Evolutionary conservation across 2,888 invertebrate genomes (phyloP).

Genomic region (Agrotis segetum): DNA sequence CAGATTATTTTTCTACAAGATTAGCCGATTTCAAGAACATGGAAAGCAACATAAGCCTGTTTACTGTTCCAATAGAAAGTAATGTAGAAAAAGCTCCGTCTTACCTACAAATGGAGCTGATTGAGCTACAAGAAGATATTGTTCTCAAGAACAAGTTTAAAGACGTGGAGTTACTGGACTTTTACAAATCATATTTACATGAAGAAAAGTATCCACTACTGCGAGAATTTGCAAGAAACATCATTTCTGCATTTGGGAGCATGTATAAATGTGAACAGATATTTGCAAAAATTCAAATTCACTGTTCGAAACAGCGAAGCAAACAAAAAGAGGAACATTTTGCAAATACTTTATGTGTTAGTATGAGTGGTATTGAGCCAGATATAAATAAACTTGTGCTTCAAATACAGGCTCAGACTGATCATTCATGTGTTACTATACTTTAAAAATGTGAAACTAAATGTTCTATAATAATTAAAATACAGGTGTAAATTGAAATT

Average conservation of each 20-base stretch:
- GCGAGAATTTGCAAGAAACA: neutral
- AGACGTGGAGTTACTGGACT: neutral
- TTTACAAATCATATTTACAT: neutral
- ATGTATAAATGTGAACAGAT: neutral
- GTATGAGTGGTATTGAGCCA: constrained; percentile 2
- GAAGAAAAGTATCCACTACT: constrained; percentile 2
- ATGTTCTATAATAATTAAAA: neutral
- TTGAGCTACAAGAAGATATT: neutral
- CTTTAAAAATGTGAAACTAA: too few species aligned
- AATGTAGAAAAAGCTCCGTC: neutral
- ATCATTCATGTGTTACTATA: neutral
- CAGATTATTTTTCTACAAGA: constrained; percentile 1
- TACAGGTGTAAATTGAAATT: neutral
- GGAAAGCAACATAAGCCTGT: neutral
- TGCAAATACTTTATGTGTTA: neutral
- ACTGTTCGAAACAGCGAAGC: neutral
- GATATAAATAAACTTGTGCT: neutral
- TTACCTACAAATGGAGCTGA: constrained; percentile 2
- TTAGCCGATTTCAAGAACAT: constrained; percentile 5
- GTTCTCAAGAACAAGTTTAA: neutral
- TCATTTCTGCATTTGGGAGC: neutral
- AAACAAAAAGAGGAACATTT: neutral
- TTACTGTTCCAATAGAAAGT: constrained; percentile 5
- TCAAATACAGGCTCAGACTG: neutral
- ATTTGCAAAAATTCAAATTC: neutral